Conservation (phyloP, 2,888 invertebrate genomes). For the Miltochrista miniata region DNA sequence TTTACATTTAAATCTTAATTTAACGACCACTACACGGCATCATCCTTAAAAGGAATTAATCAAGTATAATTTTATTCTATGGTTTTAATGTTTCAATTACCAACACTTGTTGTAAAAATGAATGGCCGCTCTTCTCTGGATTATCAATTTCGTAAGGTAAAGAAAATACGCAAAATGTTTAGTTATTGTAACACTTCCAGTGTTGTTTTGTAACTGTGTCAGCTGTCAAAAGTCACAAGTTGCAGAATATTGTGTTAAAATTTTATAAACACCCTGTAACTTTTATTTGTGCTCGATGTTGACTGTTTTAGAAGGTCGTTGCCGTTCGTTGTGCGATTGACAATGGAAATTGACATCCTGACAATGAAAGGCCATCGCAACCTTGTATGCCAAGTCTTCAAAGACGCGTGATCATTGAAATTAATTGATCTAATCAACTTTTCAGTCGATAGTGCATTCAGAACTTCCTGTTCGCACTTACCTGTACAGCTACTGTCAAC, state of each 20-base stretch:
- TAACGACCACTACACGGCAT: too few relatives aligned
- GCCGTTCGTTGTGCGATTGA: background rate
- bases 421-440: slow-evolving; percentile 21
- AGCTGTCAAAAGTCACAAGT: background rate
- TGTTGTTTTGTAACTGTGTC: background rate
- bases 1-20: too few relatives aligned
- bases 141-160: too few relatives aligned
- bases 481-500: too few relatives aligned
- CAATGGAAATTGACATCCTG: background rate
- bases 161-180: too few relatives aligned
- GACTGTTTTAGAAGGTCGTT: background rate
- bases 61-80: too few relatives aligned
- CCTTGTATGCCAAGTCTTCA: slow-evolving; percentile 18
- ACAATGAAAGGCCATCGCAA: slow-evolving; percentile 15
- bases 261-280: background rate
- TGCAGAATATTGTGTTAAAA: background rate
- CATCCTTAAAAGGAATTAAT: too few relatives aligned
- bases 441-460: slow-evolving; percentile 17
- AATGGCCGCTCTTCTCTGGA: too few relatives aligned
- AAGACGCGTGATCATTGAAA: slow-evolving; percentile 33
- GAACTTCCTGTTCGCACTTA: too few relatives aligned
- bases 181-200: too few relatives aligned
- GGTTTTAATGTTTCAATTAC: too few relatives aligned
- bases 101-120: too few relatives aligned
- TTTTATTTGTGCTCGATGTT: background rate